These are phyloP conservation scores for Prionailurus bengalensis DNA, from an alignment of 2,113 vertebrate genomes.

Conservation along the genomic window DNA sequence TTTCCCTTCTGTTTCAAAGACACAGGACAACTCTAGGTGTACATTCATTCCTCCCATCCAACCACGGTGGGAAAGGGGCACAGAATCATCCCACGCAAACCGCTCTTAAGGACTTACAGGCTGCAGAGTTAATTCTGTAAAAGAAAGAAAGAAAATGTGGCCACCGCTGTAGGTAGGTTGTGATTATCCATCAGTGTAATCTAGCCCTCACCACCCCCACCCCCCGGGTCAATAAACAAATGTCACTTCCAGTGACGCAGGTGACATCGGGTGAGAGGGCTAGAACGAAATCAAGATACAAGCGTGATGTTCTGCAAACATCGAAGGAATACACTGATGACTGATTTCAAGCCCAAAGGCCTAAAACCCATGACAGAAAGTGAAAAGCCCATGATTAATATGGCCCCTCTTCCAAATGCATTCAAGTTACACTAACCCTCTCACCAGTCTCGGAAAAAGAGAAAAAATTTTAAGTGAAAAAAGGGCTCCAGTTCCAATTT, in stretches of 20 bases:
- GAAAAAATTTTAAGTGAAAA: background rate
- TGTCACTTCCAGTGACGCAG: constrained; percentile 40
- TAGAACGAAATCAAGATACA: background rate
- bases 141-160: constrained; percentile 40
- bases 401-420: constrained; percentile 11
- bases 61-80: background rate
- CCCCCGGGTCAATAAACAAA: constrained; percentile 66
- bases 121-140: background rate
- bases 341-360: constrained; percentile 58
- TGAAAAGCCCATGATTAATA: constrained; percentile 64
- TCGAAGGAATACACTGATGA: constrained; percentile 27
- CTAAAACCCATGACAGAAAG: constrained; percentile 51
- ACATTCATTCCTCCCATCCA: background rate
- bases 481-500: constrained; percentile 42
- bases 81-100: background rate
- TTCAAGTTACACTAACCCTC: constrained; percentile 6
- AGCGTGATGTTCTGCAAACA: constrained; percentile 32
- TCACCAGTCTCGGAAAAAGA: background rate
- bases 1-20: background rate
- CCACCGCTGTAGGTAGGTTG: background rate
- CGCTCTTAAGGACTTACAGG: background rate
- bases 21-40: background rate
- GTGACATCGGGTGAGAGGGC: background rate
- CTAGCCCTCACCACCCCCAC: background rate
- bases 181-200: constrained; percentile 36